phyloP scores from a whole-genome alignment of 2,888 invertebrate species.

The Pseudeuparius sepicola region DNA sequence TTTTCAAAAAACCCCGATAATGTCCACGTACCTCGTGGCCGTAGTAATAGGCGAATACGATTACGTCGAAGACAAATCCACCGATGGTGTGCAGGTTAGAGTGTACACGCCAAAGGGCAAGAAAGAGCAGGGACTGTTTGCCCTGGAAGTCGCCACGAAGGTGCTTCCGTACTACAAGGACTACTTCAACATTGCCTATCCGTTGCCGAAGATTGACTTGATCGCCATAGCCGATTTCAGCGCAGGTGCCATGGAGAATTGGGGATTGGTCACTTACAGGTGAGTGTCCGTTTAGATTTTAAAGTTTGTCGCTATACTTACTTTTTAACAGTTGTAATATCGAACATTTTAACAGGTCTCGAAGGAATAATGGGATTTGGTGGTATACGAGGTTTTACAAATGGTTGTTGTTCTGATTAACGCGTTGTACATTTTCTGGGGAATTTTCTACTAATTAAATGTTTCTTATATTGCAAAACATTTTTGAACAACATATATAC shows the following conservation, averaged over 20 bases:
- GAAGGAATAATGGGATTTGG: no score
- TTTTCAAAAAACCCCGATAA: constrained; percentile 80
- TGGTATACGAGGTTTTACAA: constrained; percentile 2
- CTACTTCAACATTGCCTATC: constrained; percentile 91
- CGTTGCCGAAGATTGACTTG: constrained; percentile 91
- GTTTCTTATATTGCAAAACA: no score
- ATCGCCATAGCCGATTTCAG: constrained; percentile 95
- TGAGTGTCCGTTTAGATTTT: constrained; percentile 16
- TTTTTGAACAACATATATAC: no score
- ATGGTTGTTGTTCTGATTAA: no score
- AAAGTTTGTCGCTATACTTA: not conserved
- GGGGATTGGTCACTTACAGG: constrained; percentile 86
- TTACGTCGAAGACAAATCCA: constrained; percentile 74
- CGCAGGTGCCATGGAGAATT: constrained; percentile 96
- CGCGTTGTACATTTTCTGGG: no score
- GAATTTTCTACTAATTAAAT: no score
- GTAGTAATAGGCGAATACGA: constrained; percentile 93
- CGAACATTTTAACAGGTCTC: no score
- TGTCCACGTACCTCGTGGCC: constrained; percentile 94
- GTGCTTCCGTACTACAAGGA: constrained; percentile 89
- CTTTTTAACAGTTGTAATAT: constrained; percentile 9
- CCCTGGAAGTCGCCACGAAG: constrained; percentile 83
- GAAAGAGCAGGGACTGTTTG: constrained; percentile 84
- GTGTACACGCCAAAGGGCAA: constrained; percentile 86
- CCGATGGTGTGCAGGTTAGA: constrained; percentile 71